A percentile compares a stretch with the other conserved stretches of the same genome.
Evolutionary conservation across 2,888 invertebrate genomes (phyloP).

Genomic region (Dascillus cervinus): DNA sequence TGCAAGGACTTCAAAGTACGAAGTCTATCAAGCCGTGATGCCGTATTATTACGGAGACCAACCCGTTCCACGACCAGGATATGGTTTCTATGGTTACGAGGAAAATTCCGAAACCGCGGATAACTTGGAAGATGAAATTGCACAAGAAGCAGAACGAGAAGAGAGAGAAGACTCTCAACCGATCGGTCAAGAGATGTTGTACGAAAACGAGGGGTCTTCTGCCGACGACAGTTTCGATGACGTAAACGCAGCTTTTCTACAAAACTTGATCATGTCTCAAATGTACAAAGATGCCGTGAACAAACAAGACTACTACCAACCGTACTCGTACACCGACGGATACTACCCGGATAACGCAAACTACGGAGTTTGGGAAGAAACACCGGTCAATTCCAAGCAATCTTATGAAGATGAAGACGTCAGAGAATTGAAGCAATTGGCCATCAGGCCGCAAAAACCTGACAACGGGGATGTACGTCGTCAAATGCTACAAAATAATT

Average conservation of each 20-base stretch:
- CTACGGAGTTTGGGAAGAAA: slow-evolving; percentile 27
- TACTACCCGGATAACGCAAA: slow-evolving; percentile 30
- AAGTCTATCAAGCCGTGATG: slow-evolving; percentile 40
- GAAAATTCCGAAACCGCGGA: slow-evolving; percentile 41
- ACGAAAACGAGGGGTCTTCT: slow-evolving; percentile 45
- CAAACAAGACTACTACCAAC: slow-evolving; percentile 22
- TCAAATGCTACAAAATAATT: slow-evolving; percentile 3
- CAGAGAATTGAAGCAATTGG: slow-evolving; percentile 55
- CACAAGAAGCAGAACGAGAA: slow-evolving; percentile 54
- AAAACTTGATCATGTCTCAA: slow-evolving; percentile 59
- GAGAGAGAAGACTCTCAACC: slow-evolving; percentile 49
- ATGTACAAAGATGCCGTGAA: slow-evolving; percentile 52
- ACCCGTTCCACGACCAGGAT: slow-evolving; percentile 31
- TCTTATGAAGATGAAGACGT: slow-evolving; percentile 57
- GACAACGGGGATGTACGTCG: too few relatives aligned
- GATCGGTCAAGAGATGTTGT: slow-evolving; percentile 61
- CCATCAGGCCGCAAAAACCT: slow-evolving; percentile 40
- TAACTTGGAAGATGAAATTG: slow-evolving; percentile 52
- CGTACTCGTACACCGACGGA: slow-evolving; percentile 21
- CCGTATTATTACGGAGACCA: slow-evolving; percentile 45
- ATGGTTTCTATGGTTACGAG: slow-evolving; percentile 41
- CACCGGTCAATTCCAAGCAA: slow-evolving; percentile 11
- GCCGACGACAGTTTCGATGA: slow-evolving; percentile 37
- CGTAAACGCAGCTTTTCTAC: slow-evolving; percentile 56
- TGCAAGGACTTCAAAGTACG: slow-evolving; percentile 44